phyloP scores from a whole-genome alignment of 2,888 invertebrate genomes.

The Ceriagrion tenellum region DNA sequence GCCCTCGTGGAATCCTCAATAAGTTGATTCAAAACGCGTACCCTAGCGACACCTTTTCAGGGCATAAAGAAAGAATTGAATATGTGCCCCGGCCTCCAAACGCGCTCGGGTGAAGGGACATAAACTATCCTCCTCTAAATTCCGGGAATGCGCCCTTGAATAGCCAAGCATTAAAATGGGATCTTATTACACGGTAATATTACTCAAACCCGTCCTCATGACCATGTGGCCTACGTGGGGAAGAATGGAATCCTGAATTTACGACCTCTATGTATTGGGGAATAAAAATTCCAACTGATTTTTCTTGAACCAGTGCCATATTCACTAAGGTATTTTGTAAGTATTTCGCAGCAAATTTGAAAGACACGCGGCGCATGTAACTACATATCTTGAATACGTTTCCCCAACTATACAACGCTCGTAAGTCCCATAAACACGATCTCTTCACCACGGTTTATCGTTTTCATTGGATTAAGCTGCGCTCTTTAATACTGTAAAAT shows the following conservation, averaged over 20 bases:
- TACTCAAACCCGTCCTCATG: neutral
- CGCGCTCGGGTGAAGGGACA: neutral
- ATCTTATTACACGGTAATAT: slow-evolving; percentile 15
- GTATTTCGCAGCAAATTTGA: neutral
- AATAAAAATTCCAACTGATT: neutral
- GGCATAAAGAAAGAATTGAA: slow-evolving; percentile 31
- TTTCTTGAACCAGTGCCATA: neutral
- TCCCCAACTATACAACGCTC: neutral
- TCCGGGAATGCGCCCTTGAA: neutral
- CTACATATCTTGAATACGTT: neutral
- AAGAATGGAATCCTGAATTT: neutral
- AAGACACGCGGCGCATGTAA: neutral
- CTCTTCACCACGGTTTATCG: neutral
- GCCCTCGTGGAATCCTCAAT: slow-evolving; percentile 3
- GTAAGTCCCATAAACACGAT: neutral
- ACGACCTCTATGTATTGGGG: neutral
- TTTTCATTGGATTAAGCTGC: neutral
- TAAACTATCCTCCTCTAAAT: slow-evolving; percentile 17
- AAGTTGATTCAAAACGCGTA: slow-evolving; percentile 27
- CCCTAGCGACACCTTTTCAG: slow-evolving; percentile 26
- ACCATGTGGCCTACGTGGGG: neutral
- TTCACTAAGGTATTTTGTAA: neutral
- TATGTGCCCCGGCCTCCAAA: slow-evolving; percentile 23
- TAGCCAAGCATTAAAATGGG: slow-evolving; percentile 20
- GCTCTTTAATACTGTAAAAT: no score